Evolutionary conservation across 2,888 invertebrate genomes (phyloP), one percentile per base, ranked within the genome.

Genomic region (Ormyrus labotus): DNA sequence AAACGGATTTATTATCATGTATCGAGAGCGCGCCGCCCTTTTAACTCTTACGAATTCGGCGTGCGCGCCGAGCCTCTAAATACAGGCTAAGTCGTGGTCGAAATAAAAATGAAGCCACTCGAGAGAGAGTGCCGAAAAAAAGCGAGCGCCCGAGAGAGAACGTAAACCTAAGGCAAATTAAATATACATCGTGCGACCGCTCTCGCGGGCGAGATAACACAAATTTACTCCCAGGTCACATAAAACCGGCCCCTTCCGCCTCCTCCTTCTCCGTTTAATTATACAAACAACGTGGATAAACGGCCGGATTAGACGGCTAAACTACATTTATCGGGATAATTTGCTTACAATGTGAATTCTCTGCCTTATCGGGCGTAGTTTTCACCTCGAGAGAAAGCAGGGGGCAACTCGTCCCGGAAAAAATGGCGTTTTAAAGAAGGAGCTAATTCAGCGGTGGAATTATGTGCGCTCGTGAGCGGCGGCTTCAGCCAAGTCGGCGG

Each of bases 31-130:
- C 63, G 63, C 19, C 19, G 19, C 34, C 34, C 69, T 73, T 34
- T 34, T 73, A 76, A 78, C 64, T 75, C 11, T 34, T 67, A 8
- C 58, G 58, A 50, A 75, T 55, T 75, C 75, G 8, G 53, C 47
- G n/a, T 19, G 47, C 61, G 60, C 50, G 65, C 11, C 75, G 48
- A 34, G 34, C 13, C 51, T 67, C 50, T 67, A 75, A 65, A 67
- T 58, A 58, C 57, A 58, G 47, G 58, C 47, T 8, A 11, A 50
- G 58, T 47, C 67, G 55, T 65, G 67, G 48, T 19, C 19, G 48
- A 65, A 75, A 75, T 74, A 55, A 58, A 64, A 67, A 65, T 67
- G n/a, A 75, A 65, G 48, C 13, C 47, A 60, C 50, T 70, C 10
- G 6, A 1, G 19, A 4, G 4, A 34, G 34, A 34, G 34, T 4